Evolutionary conservation across 2,113 vertebrate species (phyloP).

Genomic region (Leptobrachium leishanense): DNA sequence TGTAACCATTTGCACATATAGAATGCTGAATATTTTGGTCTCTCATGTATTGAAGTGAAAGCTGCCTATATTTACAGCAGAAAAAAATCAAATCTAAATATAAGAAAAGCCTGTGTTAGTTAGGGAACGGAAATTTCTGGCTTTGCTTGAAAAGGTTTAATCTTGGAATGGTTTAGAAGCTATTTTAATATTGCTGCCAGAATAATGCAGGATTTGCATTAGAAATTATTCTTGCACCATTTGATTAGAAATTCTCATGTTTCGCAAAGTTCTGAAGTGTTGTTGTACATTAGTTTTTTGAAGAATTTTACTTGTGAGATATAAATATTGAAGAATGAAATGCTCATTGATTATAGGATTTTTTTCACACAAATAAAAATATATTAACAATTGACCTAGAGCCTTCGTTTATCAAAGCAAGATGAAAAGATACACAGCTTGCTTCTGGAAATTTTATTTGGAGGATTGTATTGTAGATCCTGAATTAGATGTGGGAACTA

Average conservation of each 20-base stretch:
- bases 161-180: constrained; percentile 45
- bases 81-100: constrained; percentile 16
- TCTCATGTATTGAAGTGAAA: constrained; percentile 30
- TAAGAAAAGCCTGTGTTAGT: constrained; percentile 28
- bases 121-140: constrained; percentile 38
- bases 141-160: constrained; percentile 48
- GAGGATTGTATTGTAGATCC: too few relatives aligned
- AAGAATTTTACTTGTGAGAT: constrained; percentile 2
- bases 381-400: too few relatives aligned
- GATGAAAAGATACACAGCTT: too few relatives aligned
- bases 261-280: constrained; percentile 5
- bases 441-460: too few relatives aligned
- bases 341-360: background rate
- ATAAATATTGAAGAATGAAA: background rate
- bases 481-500: too few relatives aligned
- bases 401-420: too few relatives aligned
- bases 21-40: constrained; percentile 31
- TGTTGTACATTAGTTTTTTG: background rate
- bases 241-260: constrained; percentile 38
- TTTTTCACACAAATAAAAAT: too few relatives aligned
- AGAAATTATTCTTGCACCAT: constrained; percentile 37
- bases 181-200: constrained; percentile 47
- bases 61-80: constrained; percentile 29
- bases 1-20: background rate
- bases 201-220: constrained; percentile 47